Evolutionary conservation across 2,113 vertebrate species (phyloP).

Genomic region (Romanogobio albipinnatus): DNA sequence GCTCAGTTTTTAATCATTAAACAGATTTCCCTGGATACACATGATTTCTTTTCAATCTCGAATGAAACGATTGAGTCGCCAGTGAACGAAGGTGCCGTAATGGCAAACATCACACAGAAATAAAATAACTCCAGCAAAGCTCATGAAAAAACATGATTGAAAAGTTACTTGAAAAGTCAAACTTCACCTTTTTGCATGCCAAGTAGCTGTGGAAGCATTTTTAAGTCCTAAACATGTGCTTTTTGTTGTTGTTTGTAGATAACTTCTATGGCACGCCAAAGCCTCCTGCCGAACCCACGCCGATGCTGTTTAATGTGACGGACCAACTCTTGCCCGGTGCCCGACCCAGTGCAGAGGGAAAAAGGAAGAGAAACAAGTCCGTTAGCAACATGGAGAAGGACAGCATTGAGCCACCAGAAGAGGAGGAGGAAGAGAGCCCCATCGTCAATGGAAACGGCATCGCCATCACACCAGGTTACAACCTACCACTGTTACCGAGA

Average conservation of each 20-base stretch:
- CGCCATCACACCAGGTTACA: constrained; percentile 92
- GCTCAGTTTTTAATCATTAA: constrained; percentile 59
- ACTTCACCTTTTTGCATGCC: neutral
- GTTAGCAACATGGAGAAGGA: constrained; percentile 99
- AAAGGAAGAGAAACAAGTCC: constrained; percentile 97
- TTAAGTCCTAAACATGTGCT: neutral
- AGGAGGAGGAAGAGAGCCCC: constrained; percentile 95
- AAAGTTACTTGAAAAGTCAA: constrained; percentile 22
- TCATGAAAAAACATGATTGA: constrained; percentile 44
- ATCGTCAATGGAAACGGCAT: constrained; percentile 95
- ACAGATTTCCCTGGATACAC: constrained; percentile 55
- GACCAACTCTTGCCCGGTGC: constrained; percentile 97
- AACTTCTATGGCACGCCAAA: constrained; percentile 99
- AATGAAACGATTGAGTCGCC: constrained; percentile 43
- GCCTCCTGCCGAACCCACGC: constrained; percentile 95
- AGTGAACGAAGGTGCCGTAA: constrained; percentile 41
- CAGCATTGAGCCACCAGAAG: constrained; percentile 93
- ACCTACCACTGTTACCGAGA: neutral
- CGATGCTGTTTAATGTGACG: constrained; percentile 96
- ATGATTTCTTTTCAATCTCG: constrained; percentile 58
- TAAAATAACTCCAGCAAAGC: constrained; percentile 6
- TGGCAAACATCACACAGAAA: constrained; percentile 44
- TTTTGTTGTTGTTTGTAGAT: constrained; percentile 72
- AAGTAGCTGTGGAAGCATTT: neutral
- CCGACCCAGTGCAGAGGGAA: constrained; percentile 96